These are phyloP conservation scores for Lagocephalus sceleratus DNA, from an alignment of 2,797 vertebrate genomes.

Conservation along the genomic window DNA sequence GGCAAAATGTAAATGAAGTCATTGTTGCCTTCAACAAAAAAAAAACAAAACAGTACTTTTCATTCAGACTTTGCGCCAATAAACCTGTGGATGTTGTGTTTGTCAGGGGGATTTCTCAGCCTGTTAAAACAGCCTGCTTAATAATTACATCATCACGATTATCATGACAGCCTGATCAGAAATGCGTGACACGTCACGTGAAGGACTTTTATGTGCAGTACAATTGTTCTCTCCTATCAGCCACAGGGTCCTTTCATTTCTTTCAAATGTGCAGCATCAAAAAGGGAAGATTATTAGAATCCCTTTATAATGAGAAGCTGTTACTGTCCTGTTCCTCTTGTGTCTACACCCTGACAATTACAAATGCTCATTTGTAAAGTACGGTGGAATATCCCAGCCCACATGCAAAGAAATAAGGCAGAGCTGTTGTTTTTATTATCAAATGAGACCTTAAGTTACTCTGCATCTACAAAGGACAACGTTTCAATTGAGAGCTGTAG, in stretches of 20 bases:
- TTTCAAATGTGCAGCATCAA: conserved; percentile 36
- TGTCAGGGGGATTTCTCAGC: conserved; percentile 44
- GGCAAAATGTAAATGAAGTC: too few species aligned
- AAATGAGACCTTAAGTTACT: conserved; percentile 58
- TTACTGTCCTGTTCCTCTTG: neutral
- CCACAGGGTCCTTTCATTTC: conserved; percentile 1
- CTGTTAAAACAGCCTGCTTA: neutral
- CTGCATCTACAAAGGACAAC: too few species aligned
- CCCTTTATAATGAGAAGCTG: neutral
- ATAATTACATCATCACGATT: conserved; percentile 7
- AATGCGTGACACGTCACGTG: neutral
- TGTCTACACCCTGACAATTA: neutral
- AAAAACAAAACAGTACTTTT: neutral
- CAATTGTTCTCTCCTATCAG: conserved; percentile 1
- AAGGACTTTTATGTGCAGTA: conserved; percentile 8
- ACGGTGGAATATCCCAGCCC: neutral
- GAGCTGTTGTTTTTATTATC: conserved; percentile 29
- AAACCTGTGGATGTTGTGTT: conserved; percentile 36
- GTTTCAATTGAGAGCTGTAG: neutral
- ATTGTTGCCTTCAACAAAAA: neutral
- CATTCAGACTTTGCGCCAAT: neutral
- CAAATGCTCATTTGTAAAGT: neutral
- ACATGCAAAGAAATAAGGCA: conserved; percentile 1
- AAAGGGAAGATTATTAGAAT: conserved; percentile 15
- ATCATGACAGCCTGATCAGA: conserved; percentile 1